Evolutionary conservation across 2,888 invertebrate genomes (phyloP).

Genomic region (Lasioglossum zephyrum): DNA sequence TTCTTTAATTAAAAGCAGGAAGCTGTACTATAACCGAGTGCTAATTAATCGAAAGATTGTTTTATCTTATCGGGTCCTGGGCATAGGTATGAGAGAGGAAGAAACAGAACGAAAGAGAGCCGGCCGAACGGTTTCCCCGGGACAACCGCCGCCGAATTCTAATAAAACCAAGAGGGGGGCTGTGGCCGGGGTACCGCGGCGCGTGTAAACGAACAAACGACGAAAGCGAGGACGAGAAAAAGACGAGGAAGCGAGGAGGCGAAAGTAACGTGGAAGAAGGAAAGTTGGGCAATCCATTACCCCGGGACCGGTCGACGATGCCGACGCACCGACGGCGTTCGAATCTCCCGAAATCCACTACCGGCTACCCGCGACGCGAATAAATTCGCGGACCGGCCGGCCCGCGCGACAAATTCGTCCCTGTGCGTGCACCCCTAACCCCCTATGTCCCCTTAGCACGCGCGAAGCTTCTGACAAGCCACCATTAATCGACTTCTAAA

Average conservation of each 20-base stretch:
- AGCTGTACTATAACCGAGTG: slow-evolving; percentile 58
- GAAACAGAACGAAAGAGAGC: neutral
- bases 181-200: slow-evolving; percentile 25
- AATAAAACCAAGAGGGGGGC: slow-evolving; percentile 53
- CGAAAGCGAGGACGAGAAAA: neutral
- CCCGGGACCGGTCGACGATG: slow-evolving; percentile 41
- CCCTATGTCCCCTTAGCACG: neutral
- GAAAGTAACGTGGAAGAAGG: slow-evolving; percentile 41
- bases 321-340: slow-evolving; percentile 33
- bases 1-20: slow-evolving; percentile 71
- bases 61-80: slow-evolving; percentile 61
- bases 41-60: slow-evolving; percentile 67
- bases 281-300: slow-evolving; percentile 65
- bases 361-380: slow-evolving; percentile 39
- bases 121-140: slow-evolving; percentile 31
- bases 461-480: neutral
- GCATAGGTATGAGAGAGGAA: neutral
- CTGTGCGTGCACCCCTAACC: neutral
- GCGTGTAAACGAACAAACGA: slow-evolving; percentile 24
- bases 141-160: slow-evolving; percentile 55
- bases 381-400: slow-evolving; percentile 45
- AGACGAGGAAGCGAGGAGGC: slow-evolving; percentile 18
- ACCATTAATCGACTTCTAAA: neutral
- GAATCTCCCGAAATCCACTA: slow-evolving; percentile 48
- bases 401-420: slow-evolving; percentile 17